These are phyloP conservation scores for Nannoperca australis DNA, from an alignment of 2,797 vertebrate genomes.

Conservation along the genomic window DNA sequence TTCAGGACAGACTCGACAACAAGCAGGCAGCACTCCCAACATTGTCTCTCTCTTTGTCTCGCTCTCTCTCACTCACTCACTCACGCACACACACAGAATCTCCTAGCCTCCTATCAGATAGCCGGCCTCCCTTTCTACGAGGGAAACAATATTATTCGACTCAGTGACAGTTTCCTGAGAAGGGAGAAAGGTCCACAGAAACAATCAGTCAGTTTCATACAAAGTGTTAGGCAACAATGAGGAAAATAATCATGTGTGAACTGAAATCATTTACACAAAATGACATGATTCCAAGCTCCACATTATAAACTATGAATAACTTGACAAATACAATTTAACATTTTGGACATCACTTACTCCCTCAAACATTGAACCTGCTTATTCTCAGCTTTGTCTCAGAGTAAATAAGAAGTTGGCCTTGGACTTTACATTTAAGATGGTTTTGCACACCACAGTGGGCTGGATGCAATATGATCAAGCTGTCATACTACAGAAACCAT, in stretches of 20 bases:
- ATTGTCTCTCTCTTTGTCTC: neutral
- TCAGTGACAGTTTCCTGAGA: slow-evolving; percentile 54
- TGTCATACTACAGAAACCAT: slow-evolving; percentile 20
- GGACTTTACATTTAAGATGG: slow-evolving; percentile 11
- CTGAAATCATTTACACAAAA: slow-evolving; percentile 3
- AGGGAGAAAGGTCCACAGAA: slow-evolving; percentile 28
- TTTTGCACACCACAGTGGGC: slow-evolving; percentile 24
- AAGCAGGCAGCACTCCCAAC: slow-evolving; percentile 52
- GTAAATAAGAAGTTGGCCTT: slow-evolving; percentile 31
- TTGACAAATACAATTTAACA: slow-evolving; percentile 19
- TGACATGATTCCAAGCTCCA: slow-evolving; percentile 2
- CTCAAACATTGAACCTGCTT: neutral
- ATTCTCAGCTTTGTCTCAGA: slow-evolving; percentile 12
- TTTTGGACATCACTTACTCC: slow-evolving; percentile 18
- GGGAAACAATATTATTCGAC: slow-evolving; percentile 57
- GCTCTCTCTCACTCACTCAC: slow-evolving; percentile 13
- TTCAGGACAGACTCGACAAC: slow-evolving; percentile 61
- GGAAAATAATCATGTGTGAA: slow-evolving; percentile 2
- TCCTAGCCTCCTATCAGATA: slow-evolving; percentile 54
- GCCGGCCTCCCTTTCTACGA: slow-evolving; percentile 47
- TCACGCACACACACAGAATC: slow-evolving; percentile 16
- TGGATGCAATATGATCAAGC: slow-evolving; percentile 30
- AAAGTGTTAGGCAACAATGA: neutral
- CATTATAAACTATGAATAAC: neutral
- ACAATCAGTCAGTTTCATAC: neutral